Evolutionary conservation across 2,797 vertebrate species (phyloP).

Genomic region (Linurgus olivaceus): DNA sequence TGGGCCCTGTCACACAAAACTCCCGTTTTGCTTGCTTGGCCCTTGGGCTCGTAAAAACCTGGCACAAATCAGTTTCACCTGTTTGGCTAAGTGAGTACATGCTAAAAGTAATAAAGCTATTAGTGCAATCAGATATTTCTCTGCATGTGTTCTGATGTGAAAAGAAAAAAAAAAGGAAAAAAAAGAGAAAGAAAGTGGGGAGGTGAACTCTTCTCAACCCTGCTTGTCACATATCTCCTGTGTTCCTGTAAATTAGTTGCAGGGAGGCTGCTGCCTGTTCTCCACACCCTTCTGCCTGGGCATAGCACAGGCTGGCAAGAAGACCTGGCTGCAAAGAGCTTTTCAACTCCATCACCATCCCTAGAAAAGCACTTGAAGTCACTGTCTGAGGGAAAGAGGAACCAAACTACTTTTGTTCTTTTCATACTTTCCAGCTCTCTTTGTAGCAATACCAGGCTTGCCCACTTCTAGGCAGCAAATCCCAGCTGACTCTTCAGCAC

Average conservation of each 20-base stretch:
- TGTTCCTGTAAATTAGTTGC: slow-evolving; percentile 62
- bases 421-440: neutral
- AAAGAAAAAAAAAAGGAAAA: neutral
- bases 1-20: slow-evolving; percentile 77
- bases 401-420: neutral
- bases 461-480: fast-evolving
- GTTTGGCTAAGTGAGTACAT: slow-evolving; percentile 83
- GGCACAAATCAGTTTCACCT: slow-evolving; percentile 92
- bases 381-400: neutral
- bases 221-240: slow-evolving; percentile 67
- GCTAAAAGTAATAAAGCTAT: slow-evolving; percentile 83
- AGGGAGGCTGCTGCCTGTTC: neutral
- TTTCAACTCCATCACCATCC: neutral
- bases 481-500: neutral
- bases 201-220: slow-evolving; percentile 83
- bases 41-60: slow-evolving; percentile 79
- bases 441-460: neutral
- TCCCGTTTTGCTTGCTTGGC: slow-evolving; percentile 72
- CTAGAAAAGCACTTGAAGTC: neutral
- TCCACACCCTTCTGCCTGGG: neutral
- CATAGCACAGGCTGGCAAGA: neutral
- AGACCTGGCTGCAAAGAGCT: neutral
- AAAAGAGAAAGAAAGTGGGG: neutral
- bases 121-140: slow-evolving; percentile 78
- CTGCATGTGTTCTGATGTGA: slow-evolving; percentile 70